Conservation (phyloP, 1,140 invertebrate genomes). For the Araneus ventricosus region DNA sequence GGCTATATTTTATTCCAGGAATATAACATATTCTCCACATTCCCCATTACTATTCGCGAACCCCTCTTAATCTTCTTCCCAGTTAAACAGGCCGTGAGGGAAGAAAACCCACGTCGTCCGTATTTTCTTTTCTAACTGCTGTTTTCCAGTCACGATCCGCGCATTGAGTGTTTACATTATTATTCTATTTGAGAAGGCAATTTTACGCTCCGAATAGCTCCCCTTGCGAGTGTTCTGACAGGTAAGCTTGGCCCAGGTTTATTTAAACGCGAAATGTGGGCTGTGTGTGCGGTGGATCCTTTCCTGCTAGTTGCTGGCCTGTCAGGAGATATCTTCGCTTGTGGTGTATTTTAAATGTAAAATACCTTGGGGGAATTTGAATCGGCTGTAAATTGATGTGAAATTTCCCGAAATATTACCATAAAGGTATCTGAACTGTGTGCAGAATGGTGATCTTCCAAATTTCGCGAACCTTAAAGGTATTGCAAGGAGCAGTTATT, state of each 20-base stretch:
- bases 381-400: not conserved
- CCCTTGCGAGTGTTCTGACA: not conserved
- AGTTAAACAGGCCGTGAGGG: conserved; percentile 4
- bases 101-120: not conserved
- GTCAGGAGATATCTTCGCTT: not conserved
- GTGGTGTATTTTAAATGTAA: not conserved
- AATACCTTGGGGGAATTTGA: not conserved
- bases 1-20: no score
- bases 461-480: no score
- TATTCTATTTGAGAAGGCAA: conserved; percentile 34
- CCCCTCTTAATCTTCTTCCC: not conserved
- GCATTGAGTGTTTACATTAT: conserved; percentile 40
- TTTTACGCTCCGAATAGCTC: not conserved
- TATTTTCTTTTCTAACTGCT: not conserved
- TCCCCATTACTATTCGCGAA: not conserved
- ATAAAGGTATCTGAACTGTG: not conserved
- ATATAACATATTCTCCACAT: not conserved
- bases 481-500: no score
- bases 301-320: not conserved
- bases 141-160: conserved; percentile 8
- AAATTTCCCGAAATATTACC: not conserved
- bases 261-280: not conserved
- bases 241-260: not conserved
- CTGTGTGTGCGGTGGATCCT: not conserved
- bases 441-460: no score